Evolutionary conservation across 2,797 vertebrate genomes (phyloP).

Genomic region (Malacoctenus gilli): DNA sequence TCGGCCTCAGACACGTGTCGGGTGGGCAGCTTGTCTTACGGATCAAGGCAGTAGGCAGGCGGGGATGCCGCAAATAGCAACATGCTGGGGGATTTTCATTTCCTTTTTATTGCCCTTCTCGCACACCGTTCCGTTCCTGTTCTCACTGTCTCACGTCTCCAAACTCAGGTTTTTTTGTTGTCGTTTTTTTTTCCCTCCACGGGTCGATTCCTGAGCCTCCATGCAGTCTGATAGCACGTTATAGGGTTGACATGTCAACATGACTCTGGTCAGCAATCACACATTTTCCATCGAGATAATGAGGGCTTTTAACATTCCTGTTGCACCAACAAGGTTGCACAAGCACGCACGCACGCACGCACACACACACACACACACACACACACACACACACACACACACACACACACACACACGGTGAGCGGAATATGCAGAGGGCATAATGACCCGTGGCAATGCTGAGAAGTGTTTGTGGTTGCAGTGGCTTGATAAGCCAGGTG

Average conservation of each 20-base stretch:
- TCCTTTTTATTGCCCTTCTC: slow-evolving; percentile 45
- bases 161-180: slow-evolving; percentile 2
- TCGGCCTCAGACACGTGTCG: slow-evolving; percentile 45
- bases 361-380: slow-evolving; percentile 8
- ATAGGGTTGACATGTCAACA: slow-evolving; percentile 72
- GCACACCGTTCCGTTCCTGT: slow-evolving; percentile 33
- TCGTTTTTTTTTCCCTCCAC: background rate
- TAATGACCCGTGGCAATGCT: slow-evolving; percentile 54
- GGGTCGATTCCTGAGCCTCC: slow-evolving; percentile 17
- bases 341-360: slow-evolving; percentile 27
- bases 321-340: slow-evolving; percentile 60
- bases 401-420: slow-evolving; percentile 17
- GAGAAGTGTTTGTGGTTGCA: slow-evolving; percentile 60
- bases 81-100: slow-evolving; percentile 48
- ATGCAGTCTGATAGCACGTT: slow-evolving; percentile 42
- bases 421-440: slow-evolving; percentile 40
- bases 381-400: background rate
- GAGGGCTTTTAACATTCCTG: slow-evolving; percentile 75
- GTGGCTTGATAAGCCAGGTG: slow-evolving; percentile 59
- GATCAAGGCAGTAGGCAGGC: slow-evolving; percentile 52
- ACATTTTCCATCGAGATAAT: slow-evolving; percentile 72
- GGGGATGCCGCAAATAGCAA: slow-evolving; percentile 60
- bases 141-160: slow-evolving; percentile 30
- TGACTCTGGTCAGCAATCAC: slow-evolving; percentile 62
- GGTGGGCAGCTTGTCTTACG: slow-evolving; percentile 58